phyloP scores from a whole-genome alignment of 2,888 invertebrate species.

The Calliopum simillimum region DNA sequence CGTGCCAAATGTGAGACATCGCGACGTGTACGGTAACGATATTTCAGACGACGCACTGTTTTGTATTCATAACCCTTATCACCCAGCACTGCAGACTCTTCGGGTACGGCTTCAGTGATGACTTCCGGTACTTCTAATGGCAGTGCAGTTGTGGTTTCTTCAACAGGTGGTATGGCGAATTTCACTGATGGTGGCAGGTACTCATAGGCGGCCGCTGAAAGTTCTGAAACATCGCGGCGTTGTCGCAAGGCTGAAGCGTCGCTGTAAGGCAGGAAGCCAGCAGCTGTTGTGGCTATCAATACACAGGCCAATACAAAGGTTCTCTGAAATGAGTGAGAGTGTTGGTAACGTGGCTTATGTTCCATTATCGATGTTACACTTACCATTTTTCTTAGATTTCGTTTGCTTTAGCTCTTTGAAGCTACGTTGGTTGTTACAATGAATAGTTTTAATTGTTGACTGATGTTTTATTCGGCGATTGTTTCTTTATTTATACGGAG shows the following conservation, averaged over 20 bases:
- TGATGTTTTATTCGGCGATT: background rate
- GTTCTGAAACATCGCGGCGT: slow-evolving; percentile 56
- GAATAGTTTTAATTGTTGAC: slow-evolving; percentile 12
- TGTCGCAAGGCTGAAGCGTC: slow-evolving; percentile 40
- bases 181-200: slow-evolving; percentile 46
- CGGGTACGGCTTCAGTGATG: slow-evolving; percentile 29
- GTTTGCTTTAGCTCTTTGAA: background rate
- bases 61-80: slow-evolving; percentile 55
- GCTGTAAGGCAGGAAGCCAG: slow-evolving; percentile 47
- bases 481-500: slow-evolving; percentile 16
- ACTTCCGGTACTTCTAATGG: slow-evolving; percentile 12
- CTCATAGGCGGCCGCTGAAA: slow-evolving; percentile 42
- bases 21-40: slow-evolving; percentile 54
- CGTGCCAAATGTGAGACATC: slow-evolving; percentile 57
- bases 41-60: slow-evolving; percentile 53
- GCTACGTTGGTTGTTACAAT: background rate
- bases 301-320: slow-evolving; percentile 52
- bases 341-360: background rate
- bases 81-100: slow-evolving; percentile 43
- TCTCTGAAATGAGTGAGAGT: slow-evolving; percentile 49
- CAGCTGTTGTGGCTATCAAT: slow-evolving; percentile 51
- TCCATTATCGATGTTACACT: background rate
- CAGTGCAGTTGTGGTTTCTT: background rate
- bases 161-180: background rate
- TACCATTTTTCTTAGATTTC: slow-evolving; percentile 21